Evolutionary conservation across 2,113 vertebrate species (phyloP).

Genomic region (Myiagra hebetior): DNA sequence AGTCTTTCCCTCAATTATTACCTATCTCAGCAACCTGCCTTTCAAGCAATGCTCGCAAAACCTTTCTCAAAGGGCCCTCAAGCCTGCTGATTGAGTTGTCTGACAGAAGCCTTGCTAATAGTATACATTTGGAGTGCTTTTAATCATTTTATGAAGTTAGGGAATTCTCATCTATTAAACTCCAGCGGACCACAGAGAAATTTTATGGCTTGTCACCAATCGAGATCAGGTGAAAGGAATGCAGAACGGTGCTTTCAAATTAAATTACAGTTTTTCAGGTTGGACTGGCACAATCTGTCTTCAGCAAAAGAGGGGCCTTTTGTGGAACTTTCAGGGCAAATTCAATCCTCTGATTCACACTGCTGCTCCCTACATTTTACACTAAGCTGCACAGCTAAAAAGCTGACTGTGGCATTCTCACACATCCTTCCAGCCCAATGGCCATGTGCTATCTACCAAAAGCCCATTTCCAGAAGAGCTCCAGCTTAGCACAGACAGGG

Average conservation of each 20-base stretch:
- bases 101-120: neutral
- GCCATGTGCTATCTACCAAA: neutral
- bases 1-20: neutral
- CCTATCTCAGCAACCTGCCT: neutral
- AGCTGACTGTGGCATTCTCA: neutral
- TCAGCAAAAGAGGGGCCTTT: constrained; percentile 2
- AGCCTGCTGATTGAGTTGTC: constrained; percentile 7
- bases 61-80: neutral
- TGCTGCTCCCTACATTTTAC: neutral
- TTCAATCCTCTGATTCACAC: neutral
- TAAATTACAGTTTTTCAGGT: constrained; percentile 55
- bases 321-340: neutral
- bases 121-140: neutral
- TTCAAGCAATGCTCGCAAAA: neutral
- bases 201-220: constrained; percentile 24
- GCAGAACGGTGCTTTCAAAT: constrained; percentile 40
- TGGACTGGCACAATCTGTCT: constrained; percentile 50
- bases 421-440: neutral
- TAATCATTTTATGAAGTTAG: constrained; percentile 43
- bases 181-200: constrained; percentile 28
- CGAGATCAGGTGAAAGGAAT: constrained; percentile 12
- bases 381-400: neutral
- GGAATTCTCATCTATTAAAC: constrained; percentile 37
- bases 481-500: neutral
- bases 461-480: neutral